Percentiles rank a stretch among this genome's conserved stretches.
phyloP scores from a whole-genome alignment of 2,797 vertebrate genomes.

The Mustela erminea region DNA sequence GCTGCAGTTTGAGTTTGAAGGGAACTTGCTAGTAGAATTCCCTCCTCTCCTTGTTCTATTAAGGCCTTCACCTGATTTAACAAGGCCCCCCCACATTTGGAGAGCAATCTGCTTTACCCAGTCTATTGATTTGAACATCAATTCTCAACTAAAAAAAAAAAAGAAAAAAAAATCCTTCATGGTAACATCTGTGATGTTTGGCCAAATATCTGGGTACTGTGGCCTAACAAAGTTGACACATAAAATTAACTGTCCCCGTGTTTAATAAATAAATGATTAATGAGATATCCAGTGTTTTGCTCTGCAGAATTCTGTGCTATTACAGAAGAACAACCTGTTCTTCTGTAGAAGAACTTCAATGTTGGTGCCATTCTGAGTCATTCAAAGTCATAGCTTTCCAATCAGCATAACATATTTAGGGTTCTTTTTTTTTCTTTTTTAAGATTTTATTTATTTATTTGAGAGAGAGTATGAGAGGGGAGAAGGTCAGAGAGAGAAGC shows the following conservation, averaged over 20 bases:
- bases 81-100: background rate
- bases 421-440: background rate
- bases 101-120: background rate
- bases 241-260: background rate
- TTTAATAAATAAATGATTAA: background rate
- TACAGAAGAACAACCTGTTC: background rate
- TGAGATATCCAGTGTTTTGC: background rate
- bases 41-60: background rate
- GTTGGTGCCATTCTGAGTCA: background rate
- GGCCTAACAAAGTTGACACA: background rate
- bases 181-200: background rate
- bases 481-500: no score
- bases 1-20: background rate
- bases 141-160: background rate
- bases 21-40: background rate
- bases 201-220: background rate
- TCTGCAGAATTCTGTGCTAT: background rate
- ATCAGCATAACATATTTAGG: background rate
- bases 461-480: no score
- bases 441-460: no score
- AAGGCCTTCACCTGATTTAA: background rate
- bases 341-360: no score
- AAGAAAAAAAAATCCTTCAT: background rate
- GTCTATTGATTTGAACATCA: background rate
- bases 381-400: background rate